Evolutionary conservation across 2,888 invertebrate genomes (phyloP).

Genomic region (Aphidoletes aphidimyza): DNA sequence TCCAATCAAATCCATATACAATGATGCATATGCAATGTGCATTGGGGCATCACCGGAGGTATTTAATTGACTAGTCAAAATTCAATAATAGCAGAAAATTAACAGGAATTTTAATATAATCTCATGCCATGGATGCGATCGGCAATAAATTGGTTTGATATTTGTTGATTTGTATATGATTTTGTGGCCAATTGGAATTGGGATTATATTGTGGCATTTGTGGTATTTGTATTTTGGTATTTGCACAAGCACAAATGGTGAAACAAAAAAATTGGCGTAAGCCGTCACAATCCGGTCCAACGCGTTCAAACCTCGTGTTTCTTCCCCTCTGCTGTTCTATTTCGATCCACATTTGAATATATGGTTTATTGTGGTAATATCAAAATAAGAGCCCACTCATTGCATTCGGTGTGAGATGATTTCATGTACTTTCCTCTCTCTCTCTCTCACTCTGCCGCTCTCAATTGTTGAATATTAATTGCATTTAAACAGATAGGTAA

Average conservation of each 20-base stretch:
- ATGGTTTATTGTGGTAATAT: no score
- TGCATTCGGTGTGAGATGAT: no score
- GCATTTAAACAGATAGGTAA: slow-evolving; percentile 43
- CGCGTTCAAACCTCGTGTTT: background rate
- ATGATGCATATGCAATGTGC: background rate
- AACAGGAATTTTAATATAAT: background rate
- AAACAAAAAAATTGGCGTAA: no score
- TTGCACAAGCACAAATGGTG: no score
- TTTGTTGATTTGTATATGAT: slow-evolving; percentile 19
- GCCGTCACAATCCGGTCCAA: no score
- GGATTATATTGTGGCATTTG: slow-evolving; percentile 2
- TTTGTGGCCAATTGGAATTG: background rate
- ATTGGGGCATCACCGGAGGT: background rate
- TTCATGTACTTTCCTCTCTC: no score
- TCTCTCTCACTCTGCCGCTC: background rate
- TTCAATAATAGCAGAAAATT: background rate
- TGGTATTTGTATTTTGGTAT: slow-evolving; percentile 28
- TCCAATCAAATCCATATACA: background rate
- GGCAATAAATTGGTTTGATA: background rate
- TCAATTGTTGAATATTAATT: slow-evolving; percentile 51
- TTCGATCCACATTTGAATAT: no score
- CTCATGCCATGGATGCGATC: background rate
- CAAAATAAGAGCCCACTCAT: no score
- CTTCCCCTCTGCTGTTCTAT: background rate
- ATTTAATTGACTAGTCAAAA: slow-evolving; percentile 7